A percentile compares a stretch with the other conserved stretches of the same genome.
phyloP scores from a whole-genome alignment of 2,113 vertebrate species.

The Clarias magur region DNA sequence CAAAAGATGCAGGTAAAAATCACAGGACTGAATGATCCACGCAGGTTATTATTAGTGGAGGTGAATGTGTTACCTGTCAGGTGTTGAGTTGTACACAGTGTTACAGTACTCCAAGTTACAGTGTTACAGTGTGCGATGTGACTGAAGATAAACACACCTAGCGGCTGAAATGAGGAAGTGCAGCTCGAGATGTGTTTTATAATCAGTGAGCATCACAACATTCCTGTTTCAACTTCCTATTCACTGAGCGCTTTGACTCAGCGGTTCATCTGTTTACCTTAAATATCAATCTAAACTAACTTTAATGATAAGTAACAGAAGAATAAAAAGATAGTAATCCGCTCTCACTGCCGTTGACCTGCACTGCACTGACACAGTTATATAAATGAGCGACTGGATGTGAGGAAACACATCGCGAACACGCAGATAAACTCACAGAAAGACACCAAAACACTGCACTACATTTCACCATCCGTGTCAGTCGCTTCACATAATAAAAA shows the following conservation, averaged over 20 bases:
- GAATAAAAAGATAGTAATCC: neutral
- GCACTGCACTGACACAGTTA: conserved; percentile 76
- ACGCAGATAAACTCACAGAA: neutral
- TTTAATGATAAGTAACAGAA: neutral
- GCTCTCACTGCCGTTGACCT: conserved; percentile 64
- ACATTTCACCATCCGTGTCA: neutral
- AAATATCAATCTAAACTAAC: neutral
- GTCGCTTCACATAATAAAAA: neutral
- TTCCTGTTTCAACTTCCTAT: neutral
- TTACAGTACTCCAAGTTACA: too few relatives aligned
- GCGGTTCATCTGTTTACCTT: neutral
- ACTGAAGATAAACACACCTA: neutral
- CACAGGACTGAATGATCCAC: neutral
- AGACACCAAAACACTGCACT: neutral
- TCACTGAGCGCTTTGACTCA: neutral
- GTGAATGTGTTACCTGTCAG: neutral
- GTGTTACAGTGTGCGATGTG: neutral
- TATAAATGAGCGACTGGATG: conserved; percentile 62
- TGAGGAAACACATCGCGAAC: neutral
- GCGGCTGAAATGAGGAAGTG: neutral
- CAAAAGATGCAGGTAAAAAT: neutral
- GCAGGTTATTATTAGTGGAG: neutral
- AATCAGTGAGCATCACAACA: neutral
- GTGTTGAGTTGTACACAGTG: neutral
- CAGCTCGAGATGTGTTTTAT: conserved; percentile 4